Base-by-base conservation (phyloP, 2,797 vertebrate species). In the Champsocephalus esox region DNA sequence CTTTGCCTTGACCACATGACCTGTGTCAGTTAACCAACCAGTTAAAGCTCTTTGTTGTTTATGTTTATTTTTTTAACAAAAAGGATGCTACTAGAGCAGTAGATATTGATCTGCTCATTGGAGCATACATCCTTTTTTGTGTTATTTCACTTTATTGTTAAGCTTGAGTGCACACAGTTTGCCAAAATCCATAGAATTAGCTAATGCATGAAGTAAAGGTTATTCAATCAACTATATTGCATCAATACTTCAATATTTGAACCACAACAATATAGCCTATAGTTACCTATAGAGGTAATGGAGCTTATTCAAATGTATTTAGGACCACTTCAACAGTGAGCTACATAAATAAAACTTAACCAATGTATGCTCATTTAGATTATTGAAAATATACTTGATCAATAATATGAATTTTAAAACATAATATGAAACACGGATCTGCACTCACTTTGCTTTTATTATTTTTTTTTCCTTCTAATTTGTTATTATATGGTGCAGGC, bases 1-100 rank as follows among this genome's bases (percentile, higher is more conserved):
- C 48, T 8, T 0, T 3, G 24, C n/a, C 17, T 11, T 77, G 66
- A 73, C 78, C 71, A 75, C 82, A 84, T 60, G 71, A 41, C 9
- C 49, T 28, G 3, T 38, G 14, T 28, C 66, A 62, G 46, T 48
- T 43, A 5, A 38, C 6, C 50, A 75, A 24, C 89, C 79, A 83
- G 46, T 85, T 56, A 88, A 11, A 41, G n/a, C 28, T 48, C 75
- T 19, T 13, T 21, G 24, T 46, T 28, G 5, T 5, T 48, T 11
- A 13, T 14, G 5, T 2, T 55, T 66, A n/a, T 1, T 38, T n/a
- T 54, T 70, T 67, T 52, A 17, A 43, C 12, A 62, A 52, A 28
- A 16, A 56, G 12, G 32, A 9, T 63, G 28, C 45, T 12, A 32
- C 12, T 46, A 28, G 32, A 51, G 34, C 32, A 59, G 7, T 13